Conservation (phyloP, 2,113 vertebrate genomes). For the Menidia beryllina region DNA sequence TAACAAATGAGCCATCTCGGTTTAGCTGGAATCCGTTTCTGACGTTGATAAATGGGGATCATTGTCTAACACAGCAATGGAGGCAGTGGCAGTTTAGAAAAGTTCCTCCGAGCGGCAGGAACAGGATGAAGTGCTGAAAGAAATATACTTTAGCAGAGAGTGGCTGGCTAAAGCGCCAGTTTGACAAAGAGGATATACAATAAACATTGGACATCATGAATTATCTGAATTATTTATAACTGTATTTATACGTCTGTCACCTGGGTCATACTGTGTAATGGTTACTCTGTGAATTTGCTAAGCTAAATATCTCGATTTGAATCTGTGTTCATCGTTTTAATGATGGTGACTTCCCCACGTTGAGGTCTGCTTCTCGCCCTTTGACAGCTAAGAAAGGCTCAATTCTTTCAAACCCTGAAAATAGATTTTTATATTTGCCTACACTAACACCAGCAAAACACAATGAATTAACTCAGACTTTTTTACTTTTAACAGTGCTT, state of each 20-base stretch:
- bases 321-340: neutral
- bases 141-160: conserved; percentile 21
- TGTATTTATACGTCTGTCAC: no score
- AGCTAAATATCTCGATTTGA: neutral
- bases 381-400: neutral
- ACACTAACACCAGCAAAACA: no score
- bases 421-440: no score
- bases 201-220: conserved; percentile 5
- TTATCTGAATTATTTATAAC: conserved; percentile 4
- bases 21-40: conserved; percentile 44
- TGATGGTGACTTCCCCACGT: neutral
- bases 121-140: conserved; percentile 32
- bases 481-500: no score
- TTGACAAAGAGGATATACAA: conserved; percentile 15
- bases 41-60: conserved; percentile 64
- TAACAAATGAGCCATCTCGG: conserved; percentile 37
- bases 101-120: conserved; percentile 23
- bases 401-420: no score
- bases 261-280: conserved; percentile 8
- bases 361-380: neutral
- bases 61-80: conserved; percentile 36
- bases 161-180: conserved; percentile 20
- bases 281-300: neutral
- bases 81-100: conserved; percentile 48
- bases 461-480: no score